Evolutionary conservation across 2,888 invertebrate genomes (phyloP).

Genomic region (Polymixis flavicincta): DNA sequence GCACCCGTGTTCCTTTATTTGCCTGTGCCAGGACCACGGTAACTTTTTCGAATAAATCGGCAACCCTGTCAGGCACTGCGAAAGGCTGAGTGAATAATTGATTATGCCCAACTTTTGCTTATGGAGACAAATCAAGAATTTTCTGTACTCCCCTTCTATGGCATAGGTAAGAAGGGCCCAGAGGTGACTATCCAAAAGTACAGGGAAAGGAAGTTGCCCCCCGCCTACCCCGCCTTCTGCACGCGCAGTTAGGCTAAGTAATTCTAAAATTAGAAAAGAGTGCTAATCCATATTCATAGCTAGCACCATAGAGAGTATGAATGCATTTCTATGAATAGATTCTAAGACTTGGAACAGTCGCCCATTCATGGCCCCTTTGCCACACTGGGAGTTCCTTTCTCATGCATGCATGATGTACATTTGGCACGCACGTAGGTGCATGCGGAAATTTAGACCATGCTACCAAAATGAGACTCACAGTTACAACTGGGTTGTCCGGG

Average conservation of each 20-base stretch:
- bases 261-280: conserved; percentile 30
- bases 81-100: no score
- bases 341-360: background rate
- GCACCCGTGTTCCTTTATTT: no score
- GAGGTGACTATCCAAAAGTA: background rate
- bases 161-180: background rate
- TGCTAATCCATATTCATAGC: conserved; percentile 34
- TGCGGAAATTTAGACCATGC: conserved; percentile 9
- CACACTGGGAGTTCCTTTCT: conserved; percentile 39
- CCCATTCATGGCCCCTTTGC: conserved; percentile 23
- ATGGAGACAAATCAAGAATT: background rate
- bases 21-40: no score
- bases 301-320: conserved; percentile 1
- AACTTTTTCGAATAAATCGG: no score
- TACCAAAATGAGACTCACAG: background rate
- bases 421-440: background rate
- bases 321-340: conserved; percentile 29
- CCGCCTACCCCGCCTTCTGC: background rate
- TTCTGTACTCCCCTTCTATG: background rate
- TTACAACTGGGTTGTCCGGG: background rate
- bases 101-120: background rate
- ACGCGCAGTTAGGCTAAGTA: background rate
- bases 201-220: background rate
- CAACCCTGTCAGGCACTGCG: no score
- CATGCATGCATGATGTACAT: background rate